These are phyloP conservation scores for Protomyctophum bolini DNA, from an alignment of 2,113 vertebrate species.

Conservation along the genomic window DNA sequence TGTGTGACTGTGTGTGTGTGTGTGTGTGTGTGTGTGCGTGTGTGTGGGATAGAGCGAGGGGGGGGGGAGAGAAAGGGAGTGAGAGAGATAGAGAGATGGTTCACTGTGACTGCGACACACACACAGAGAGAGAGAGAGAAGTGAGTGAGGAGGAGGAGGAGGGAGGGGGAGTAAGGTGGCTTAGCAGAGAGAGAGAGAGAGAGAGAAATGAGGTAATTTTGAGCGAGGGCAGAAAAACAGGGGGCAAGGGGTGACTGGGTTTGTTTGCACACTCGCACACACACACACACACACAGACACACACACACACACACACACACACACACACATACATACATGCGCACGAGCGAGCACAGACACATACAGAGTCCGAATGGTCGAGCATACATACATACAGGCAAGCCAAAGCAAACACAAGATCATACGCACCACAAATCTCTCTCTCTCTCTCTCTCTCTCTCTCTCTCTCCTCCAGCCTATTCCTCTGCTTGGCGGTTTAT, in stretches of 20 bases:
- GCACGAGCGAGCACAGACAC: background rate
- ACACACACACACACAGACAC: conserved; percentile 25
- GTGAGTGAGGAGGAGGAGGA: conserved; percentile 56
- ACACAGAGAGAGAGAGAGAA: conserved; percentile 30
- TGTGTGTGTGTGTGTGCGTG: conserved; percentile 22
- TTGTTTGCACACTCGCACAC: conserved; percentile 45
- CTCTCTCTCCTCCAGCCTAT: background rate
- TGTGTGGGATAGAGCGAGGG: conserved; percentile 45
- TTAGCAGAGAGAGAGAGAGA: conserved; percentile 71
- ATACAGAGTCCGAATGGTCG: background rate
- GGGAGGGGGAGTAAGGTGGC: conserved; percentile 64
- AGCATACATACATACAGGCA: background rate
- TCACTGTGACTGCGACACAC: conserved; percentile 24
- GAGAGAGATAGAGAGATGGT: conserved; percentile 24
- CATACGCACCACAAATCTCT: background rate
- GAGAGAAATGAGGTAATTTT: conserved; percentile 70
- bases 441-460: background rate
- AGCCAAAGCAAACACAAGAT: background rate
- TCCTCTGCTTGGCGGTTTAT: conserved; percentile 23
- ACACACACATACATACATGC: background rate
- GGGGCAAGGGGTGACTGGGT: conserved; percentile 54
- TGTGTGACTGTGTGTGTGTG: conserved; percentile 48
- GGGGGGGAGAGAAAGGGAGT: conserved; percentile 29
- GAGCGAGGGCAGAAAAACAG: conserved; percentile 14
- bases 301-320: conserved; percentile 6